Evolutionary conservation across 2,797 vertebrate species (phyloP), one percentile per base, ranked within the genome.

Genomic region (Coregonus ussuriensis): DNA sequence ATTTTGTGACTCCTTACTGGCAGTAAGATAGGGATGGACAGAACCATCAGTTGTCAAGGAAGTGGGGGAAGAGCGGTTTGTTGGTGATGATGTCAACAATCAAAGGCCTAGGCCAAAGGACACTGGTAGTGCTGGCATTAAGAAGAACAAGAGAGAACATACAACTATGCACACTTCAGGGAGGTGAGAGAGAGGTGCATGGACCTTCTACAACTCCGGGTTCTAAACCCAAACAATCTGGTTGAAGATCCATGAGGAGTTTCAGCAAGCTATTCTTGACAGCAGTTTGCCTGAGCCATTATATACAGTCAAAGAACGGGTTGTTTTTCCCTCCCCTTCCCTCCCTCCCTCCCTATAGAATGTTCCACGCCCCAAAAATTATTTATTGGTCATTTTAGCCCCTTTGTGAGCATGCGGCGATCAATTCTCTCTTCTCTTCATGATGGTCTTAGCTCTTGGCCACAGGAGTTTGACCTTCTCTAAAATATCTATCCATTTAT

Each of bases 401-500:
- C 93, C 91, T 94, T 95, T 95, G 93, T 95, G 94, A 93, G 91
- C 90, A 93, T 93, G 91, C 90, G 85, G 91, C 93, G 94, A 94
- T 93, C 94, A 94, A 95, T 95, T 95, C 59, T 93, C 93, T 94
- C 91, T 94, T 94, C 94, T 94, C 94, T 93, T 94, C 92, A 92
- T 91, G 91, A 94, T 93, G 92, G 93, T 93, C 89, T 88, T 84
- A 62, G 89, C 79, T 83, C 92, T 92, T 93, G 91, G 91, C 92
- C 91, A 92, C 91, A 93, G 93, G 93, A 94, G 94, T 95, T 94
- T 95, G 93, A 95, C 94, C 94, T 95, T 93, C 93, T 94, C 92
- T 93, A 91, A 94, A 92, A 94, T 91, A 94, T 94, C 94, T 94
- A 94, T 95, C 94, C 93, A 93, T 95, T 93, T 94, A 94, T 95